phyloP scores from a whole-genome alignment of 2,113 vertebrate species.

The Acinonyx jubatus region DNA sequence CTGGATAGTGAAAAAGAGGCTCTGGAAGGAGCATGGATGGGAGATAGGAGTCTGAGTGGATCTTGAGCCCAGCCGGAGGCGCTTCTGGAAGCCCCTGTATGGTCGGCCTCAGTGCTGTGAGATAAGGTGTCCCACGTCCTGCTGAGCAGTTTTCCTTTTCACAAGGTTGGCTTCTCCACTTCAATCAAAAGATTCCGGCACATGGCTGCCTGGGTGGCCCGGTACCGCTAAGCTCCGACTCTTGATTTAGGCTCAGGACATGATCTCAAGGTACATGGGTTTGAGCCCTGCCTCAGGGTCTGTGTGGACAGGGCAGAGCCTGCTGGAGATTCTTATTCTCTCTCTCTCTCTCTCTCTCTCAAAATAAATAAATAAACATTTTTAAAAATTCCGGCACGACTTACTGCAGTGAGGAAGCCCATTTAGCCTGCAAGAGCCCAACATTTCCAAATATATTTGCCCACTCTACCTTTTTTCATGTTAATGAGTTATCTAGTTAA shows the following conservation, averaged over 20 bases:
- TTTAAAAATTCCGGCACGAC: no score
- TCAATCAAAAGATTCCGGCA: neutral
- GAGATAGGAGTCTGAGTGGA: neutral
- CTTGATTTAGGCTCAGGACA: no score
- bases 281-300: no score
- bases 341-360: no score
- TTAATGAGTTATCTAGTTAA: neutral
- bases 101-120: neutral
- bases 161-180: neutral
- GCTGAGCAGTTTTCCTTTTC: neutral
- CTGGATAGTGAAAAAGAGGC: neutral
- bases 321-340: no score
- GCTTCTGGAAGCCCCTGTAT: neutral
- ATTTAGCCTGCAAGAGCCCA: neutral
- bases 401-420: no score
- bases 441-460: neutral
- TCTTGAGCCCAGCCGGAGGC: neutral
- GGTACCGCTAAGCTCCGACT: no score
- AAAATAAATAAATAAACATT: no score
- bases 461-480: neutral
- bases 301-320: no score
- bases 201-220: no score
- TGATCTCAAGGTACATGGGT: no score
- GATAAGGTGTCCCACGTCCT: neutral
- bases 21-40: neutral